A percentile compares a stretch with the other conserved stretches of the same genome.
phyloP scores from a whole-genome alignment of 2,888 invertebrate species.

The Hymenopus coronatus region DNA sequence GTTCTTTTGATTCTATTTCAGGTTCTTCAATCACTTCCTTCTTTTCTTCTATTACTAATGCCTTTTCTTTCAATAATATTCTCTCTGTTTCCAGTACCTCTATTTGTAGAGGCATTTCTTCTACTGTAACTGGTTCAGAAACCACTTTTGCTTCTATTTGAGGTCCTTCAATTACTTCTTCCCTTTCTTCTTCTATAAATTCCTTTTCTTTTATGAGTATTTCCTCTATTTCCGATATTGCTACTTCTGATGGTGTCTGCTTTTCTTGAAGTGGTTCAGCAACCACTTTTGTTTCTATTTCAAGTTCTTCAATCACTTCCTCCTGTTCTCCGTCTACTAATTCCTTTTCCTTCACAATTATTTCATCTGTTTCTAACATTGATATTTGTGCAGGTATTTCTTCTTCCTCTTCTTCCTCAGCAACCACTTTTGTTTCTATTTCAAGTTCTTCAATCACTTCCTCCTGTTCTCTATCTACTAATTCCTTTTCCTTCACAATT shows the following conservation, averaged over 20 bases:
- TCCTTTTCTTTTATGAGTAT: not conserved
- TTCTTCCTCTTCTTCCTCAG: too few relatives aligned
- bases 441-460: too few relatives aligned
- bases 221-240: not conserved
- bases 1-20: too few relatives aligned
- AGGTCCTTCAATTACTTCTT: not conserved
- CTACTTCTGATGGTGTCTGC: not conserved
- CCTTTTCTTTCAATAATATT: too few relatives aligned
- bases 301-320: not conserved
- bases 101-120: not conserved
- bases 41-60: not conserved
- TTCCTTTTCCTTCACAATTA: not conserved
- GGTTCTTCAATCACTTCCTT: too few relatives aligned
- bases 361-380: not conserved
- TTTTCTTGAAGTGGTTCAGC: not conserved
- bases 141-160: not conserved
- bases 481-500: too few relatives aligned
- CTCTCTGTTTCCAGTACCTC: not conserved
- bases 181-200: not conserved
- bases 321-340: not conserved
- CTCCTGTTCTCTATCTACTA: too few relatives aligned
- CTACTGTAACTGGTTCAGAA: not conserved
- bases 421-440: too few relatives aligned
- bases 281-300: not conserved
- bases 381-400: not conserved